Conservation (phyloP, 1,140 invertebrate genomes). For the Phymorhynchus buccinoides region DNA sequence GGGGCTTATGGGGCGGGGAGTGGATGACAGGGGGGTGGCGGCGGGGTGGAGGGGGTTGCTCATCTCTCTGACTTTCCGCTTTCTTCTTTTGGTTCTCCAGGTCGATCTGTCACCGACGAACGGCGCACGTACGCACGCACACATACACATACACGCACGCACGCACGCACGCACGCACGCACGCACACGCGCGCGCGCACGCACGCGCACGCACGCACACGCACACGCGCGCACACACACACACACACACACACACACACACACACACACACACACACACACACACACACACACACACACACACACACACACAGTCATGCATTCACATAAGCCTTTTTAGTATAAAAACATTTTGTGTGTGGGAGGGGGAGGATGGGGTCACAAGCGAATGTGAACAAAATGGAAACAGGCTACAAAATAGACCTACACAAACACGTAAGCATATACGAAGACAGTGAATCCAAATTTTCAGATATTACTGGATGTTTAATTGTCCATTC, state of each 20-base stretch:
- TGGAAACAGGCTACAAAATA: too few relatives aligned
- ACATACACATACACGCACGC: neutral
- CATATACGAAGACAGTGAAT: too few relatives aligned
- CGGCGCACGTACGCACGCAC: neutral
- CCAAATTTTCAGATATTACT: too few relatives aligned
- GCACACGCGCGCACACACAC: too few relatives aligned
- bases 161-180: conserved; percentile 9
- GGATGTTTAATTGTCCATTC: too few relatives aligned
- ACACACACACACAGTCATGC: neutral
- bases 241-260: too few relatives aligned
- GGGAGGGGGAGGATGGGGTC: too few relatives aligned
- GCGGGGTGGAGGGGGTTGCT: neutral
- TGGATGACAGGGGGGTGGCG: conserved; percentile 28
- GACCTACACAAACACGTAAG: too few relatives aligned
- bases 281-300: neutral
- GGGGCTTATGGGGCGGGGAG: conserved; percentile 18
- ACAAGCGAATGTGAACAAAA: too few relatives aligned
- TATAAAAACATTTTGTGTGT: too few relatives aligned
- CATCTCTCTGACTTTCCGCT: neutral
- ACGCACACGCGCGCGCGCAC: neutral
- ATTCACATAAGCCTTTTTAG: neutral
- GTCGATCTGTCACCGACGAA: conserved; percentile 14
- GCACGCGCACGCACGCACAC: neutral
- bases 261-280: too few relatives aligned
- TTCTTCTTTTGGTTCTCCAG: conserved; percentile 23